These are phyloP conservation scores for Meiosimyza platycephala DNA, from an alignment of 2,888 invertebrate genomes.

Conservation along the genomic window DNA sequence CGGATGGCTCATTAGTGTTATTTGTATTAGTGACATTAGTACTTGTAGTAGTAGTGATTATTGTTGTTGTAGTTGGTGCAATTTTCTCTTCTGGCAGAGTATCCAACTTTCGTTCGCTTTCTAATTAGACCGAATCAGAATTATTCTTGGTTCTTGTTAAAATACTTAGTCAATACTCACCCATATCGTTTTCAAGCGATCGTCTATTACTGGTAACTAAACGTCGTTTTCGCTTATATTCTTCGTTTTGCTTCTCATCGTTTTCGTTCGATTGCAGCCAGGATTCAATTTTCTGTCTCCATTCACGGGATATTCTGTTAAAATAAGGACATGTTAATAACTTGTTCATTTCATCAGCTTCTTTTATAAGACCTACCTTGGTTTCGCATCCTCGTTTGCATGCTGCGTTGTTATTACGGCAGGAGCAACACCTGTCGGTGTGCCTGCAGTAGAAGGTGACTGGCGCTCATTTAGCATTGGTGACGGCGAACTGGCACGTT, in stretches of 20 bases:
- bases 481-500: constrained; percentile 77
- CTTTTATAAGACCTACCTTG: constrained; percentile 67
- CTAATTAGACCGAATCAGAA: constrained; percentile 64
- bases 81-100: constrained; percentile 79
- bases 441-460: constrained; percentile 48
- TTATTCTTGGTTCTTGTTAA: neutral
- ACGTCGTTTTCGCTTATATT: constrained; percentile 75
- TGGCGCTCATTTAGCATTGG: constrained; percentile 69
- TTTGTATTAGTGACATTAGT: constrained; percentile 55
- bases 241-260: constrained; percentile 79
- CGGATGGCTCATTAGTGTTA: constrained; percentile 54
- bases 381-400: constrained; percentile 69
- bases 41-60: constrained; percentile 53
- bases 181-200: constrained; percentile 87
- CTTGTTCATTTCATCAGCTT: no score
- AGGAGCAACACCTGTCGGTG: constrained; percentile 46
- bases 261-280: constrained; percentile 90
- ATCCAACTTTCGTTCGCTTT: constrained; percentile 84
- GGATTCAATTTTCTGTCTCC: constrained; percentile 91
- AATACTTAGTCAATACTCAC: constrained; percentile 64
- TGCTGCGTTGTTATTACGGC: constrained; percentile 48
- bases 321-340: neutral
- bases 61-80: constrained; percentile 51
- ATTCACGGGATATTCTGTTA: constrained; percentile 74
- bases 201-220: constrained; percentile 77